Conservation (phyloP, 2,797 vertebrate species). For the Bothrops alternatus region DNA sequence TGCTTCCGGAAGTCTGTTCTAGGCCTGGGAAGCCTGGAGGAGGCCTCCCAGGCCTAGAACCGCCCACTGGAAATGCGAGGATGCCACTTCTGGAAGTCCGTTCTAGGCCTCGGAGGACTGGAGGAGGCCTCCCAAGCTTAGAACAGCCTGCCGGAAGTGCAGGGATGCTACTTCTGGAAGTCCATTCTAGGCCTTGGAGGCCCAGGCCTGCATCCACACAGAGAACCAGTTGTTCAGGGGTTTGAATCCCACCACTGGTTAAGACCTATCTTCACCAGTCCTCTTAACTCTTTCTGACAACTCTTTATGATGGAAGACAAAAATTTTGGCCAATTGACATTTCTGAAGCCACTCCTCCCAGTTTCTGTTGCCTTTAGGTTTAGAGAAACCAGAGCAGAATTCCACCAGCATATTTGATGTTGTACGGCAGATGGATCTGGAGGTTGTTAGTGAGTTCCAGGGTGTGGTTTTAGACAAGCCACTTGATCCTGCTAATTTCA, state of each 20-base stretch:
- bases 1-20: too few relatives aligned
- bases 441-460: not conserved
- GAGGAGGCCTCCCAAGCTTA: too few relatives aligned
- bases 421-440: not conserved
- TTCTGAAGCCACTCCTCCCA: not conserved
- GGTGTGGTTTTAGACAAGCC: not conserved
- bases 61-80: fast-evolving
- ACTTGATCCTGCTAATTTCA: not conserved
- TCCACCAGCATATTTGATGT: not conserved
- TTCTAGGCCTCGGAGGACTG: too few relatives aligned
- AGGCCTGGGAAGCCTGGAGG: too few relatives aligned
- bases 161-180: too few relatives aligned
- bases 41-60: too few relatives aligned
- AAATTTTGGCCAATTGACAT: not conserved
- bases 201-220: too few relatives aligned
- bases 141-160: too few relatives aligned
- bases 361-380: not conserved
- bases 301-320: not conserved
- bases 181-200: fast-evolving
- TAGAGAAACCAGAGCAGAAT: not conserved
- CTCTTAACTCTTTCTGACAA: not conserved
- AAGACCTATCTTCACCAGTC: not conserved
- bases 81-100: too few relatives aligned
- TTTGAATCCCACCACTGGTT: not conserved
- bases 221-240: too few relatives aligned